Conservation (phyloP, 2,113 vertebrate genomes). For the Martes martes region DNA sequence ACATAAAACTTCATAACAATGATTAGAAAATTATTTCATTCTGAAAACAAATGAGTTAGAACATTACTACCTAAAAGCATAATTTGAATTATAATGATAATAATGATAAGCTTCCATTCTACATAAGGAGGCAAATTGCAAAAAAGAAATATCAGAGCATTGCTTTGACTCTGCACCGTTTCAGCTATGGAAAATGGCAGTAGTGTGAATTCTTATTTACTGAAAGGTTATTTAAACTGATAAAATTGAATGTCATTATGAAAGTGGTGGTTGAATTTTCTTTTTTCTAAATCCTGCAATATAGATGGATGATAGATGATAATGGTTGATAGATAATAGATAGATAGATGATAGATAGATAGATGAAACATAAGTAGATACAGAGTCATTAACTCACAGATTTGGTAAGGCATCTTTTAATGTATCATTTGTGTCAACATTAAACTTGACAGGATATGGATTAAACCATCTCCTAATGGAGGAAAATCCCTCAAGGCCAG, state of each 20-base stretch:
- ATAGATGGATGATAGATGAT: not conserved
- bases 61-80: conserved; percentile 64
- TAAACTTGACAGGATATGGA: not conserved
- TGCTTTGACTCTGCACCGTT: conserved; percentile 33
- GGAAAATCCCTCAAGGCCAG: not conserved
- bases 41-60: conserved; percentile 63
- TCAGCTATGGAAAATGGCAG: conserved; percentile 46
- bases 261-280: conserved; percentile 54
- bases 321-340: not conserved
- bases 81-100: conserved; percentile 8
- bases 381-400: not conserved
- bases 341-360: not conserved
- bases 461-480: not conserved
- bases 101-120: conserved; percentile 51
- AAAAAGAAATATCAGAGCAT: conserved; percentile 54
- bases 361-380: not conserved
- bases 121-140: conserved; percentile 40
- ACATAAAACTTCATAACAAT: conserved; percentile 53
- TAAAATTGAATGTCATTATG: conserved; percentile 59
- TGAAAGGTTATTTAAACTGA: conserved; percentile 50
- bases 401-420: not conserved
- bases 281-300: conserved; percentile 48
- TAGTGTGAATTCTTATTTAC: conserved; percentile 55
- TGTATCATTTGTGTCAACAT: not conserved
- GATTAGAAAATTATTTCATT: conserved; percentile 65